Base-by-base conservation (phyloP, 2,797 vertebrate species). In the Gadopsis marmoratus region DNA sequence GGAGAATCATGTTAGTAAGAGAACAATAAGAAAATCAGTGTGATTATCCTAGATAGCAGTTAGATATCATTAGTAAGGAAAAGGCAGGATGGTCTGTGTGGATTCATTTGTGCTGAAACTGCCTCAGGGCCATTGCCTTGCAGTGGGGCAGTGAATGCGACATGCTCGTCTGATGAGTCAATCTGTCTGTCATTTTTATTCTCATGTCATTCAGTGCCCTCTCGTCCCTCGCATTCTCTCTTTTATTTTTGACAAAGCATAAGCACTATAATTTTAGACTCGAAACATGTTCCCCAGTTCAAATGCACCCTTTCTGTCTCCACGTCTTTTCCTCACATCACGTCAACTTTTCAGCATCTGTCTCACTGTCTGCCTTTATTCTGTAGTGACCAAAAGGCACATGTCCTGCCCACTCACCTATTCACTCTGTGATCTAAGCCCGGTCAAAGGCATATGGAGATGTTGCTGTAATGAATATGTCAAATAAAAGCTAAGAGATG, bases 1-100 rank as follows among this genome's bases (percentile, higher is more conserved):
- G 56, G 63, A 81, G 71, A 89, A 70, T 83, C 61, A 58, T 69
- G 68, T 90, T 83, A 86, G 86, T 74, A 29, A 75, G 77, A 88
- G 87, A 91, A 89, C 86, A 90, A 94, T 86, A 68, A 82, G 78
- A 74, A 83, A 86, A 87, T 87, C 81, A 77, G 81, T 56, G 51
- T 79, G 86, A 92, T 91, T 88, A 89, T 87, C 66, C 76, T 65
- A 35, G 86, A 90, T 85, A 85, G 80, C 87, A 83, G 78, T 84
- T 81, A 84, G 77, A 88, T 82, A 83, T 87, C 78, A 90, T 93
- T 91, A 91, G 86, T 55, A 71, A 73, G 45, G 80, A 82, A 74
- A 83, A 80, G 58, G 71, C 72, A 64, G 77, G 70, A 74, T 81
- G 66, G 79, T 78, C 54, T 71, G 82, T 58, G 62, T 60, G 66